phyloP scores from a whole-genome alignment of 2,797 vertebrate species.

The Microctenopoma steveboyesi region DNA sequence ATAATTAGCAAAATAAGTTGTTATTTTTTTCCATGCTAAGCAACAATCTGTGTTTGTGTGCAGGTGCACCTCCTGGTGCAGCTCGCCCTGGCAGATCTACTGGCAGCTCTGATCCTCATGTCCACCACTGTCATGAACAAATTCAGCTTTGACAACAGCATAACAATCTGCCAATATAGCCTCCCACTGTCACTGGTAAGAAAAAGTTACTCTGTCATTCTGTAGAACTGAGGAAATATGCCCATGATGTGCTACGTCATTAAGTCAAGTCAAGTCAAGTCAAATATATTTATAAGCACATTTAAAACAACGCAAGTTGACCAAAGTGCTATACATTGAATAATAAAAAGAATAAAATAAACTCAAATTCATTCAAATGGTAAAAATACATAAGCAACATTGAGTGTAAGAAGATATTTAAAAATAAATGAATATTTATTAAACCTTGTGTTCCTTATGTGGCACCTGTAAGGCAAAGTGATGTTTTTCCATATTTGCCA shows the following conservation, averaged over 20 bases:
- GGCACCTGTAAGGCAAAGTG: conserved; percentile 26
- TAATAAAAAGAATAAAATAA: no score
- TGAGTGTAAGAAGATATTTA: no score
- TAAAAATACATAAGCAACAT: no score
- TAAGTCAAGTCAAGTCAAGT: no score
- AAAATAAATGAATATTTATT: background rate
- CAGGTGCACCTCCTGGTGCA: conserved; percentile 85
- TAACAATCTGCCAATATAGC: conserved; percentile 69
- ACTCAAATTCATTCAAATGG: no score
- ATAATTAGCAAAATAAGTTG: background rate
- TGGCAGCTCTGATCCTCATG: conserved; percentile 80
- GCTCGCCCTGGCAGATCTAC: conserved; percentile 84
- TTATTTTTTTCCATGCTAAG: background rate
- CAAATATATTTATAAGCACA: no score
- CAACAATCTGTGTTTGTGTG: conserved; percentile 20
- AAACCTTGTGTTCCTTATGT: conserved; percentile 26
- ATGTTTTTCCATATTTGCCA: background rate
- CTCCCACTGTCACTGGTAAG: conserved; percentile 84
- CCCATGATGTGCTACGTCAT: background rate
- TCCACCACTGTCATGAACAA: conserved; percentile 71
- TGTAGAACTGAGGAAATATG: fast-evolving
- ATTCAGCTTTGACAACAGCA: background rate
- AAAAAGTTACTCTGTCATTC: conserved; percentile 4
- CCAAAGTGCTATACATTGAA: no score
- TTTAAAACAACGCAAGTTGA: no score